Conservation (phyloP, 1,140 invertebrate genomes). For the Cyphomyrmex costatus region DNA sequence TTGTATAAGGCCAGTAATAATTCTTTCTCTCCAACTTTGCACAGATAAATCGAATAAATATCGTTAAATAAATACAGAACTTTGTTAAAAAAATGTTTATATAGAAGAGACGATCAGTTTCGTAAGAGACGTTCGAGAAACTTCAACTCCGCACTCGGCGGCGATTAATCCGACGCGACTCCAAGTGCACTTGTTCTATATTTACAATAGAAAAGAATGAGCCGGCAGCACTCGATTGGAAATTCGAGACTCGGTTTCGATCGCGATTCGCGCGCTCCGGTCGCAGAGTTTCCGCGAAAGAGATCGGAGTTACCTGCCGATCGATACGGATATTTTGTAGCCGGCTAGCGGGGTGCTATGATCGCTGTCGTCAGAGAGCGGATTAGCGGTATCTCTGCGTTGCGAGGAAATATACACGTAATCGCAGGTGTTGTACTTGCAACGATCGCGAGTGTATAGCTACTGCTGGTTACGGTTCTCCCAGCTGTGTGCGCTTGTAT, state of each 20-base stretch:
- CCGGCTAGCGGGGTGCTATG: not conserved
- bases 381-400: constrained; percentile 70
- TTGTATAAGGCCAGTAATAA: no score
- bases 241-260: not conserved
- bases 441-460: constrained; percentile 2
- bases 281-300: constrained; percentile 4
- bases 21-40: no score
- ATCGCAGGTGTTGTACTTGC: constrained; percentile 53
- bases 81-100: no score
- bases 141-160: no score
- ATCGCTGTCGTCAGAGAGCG: constrained; percentile 42
- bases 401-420: constrained; percentile 66
- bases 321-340: constrained; percentile 47
- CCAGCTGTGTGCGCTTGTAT: no score
- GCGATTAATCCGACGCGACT: no score
- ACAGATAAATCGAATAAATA: no score
- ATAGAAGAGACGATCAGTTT: no score
- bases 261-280: no score
- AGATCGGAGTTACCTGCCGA: constrained; percentile 53
- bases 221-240: not conserved
- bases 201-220: not conserved
- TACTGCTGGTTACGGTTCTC: constrained; percentile 47
- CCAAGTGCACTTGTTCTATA: not conserved
- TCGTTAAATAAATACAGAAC: no score
- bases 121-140: no score